phyloP scores from a whole-genome alignment of 2,888 invertebrate genomes.

The Dolomedes plantarius region DNA sequence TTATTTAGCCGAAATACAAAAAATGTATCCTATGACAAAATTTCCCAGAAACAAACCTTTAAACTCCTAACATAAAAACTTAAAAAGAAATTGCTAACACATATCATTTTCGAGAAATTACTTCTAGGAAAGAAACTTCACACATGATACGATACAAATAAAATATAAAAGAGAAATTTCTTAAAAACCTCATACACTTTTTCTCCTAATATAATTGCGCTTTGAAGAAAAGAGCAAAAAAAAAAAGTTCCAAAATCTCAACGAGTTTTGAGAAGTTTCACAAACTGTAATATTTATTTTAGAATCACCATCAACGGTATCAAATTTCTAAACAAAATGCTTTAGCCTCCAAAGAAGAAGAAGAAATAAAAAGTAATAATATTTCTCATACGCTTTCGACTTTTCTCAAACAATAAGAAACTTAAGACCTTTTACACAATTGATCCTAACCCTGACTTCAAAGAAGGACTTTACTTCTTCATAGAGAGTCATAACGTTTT shows the following conservation, averaged over 20 bases:
- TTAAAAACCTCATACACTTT: background rate
- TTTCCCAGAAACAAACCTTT: too few species aligned
- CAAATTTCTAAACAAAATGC: constrained; percentile 52
- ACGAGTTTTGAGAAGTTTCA: constrained; percentile 51
- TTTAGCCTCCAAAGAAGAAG: background rate
- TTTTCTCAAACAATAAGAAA: constrained; percentile 57
- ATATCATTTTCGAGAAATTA: too few species aligned
- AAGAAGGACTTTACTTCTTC: constrained; percentile 63
- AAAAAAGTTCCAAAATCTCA: background rate
- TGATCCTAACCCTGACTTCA: constrained; percentile 58
- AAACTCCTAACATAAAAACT: background rate
- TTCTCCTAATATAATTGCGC: background rate
- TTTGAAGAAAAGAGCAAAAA: background rate
- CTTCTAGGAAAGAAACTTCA: background rate
- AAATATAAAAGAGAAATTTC: background rate
- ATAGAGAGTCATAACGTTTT: constrained; percentile 70
- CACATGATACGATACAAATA: background rate
- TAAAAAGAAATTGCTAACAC: background rate
- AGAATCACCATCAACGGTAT: constrained; percentile 49
- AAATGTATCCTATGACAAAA: too few species aligned
- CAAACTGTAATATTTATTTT: constrained; percentile 65
- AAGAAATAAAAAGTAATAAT: constrained; percentile 26
- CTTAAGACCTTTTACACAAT: constrained; percentile 67
- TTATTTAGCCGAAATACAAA: too few species aligned
- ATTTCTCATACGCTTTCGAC: constrained; percentile 1